Percentiles rank a stretch among this genome's conserved stretches.
These are phyloP conservation scores for Triplophysa dalaica DNA, from an alignment of 2,113 vertebrate species.

Conservation along the genomic window DNA sequence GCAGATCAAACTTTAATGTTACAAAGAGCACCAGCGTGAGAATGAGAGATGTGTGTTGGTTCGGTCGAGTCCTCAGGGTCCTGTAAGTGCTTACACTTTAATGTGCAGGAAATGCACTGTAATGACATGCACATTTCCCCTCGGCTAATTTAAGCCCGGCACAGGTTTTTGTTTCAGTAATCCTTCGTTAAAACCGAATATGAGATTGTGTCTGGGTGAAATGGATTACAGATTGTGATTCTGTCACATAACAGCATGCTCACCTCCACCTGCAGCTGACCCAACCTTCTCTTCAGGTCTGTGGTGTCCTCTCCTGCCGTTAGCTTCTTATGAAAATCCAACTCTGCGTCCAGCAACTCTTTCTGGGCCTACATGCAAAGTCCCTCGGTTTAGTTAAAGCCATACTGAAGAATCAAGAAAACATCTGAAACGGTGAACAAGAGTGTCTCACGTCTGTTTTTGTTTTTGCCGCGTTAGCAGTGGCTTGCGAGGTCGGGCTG, in stretches of 20 bases:
- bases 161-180: slow-evolving; percentile 38
- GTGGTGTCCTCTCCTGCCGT: slow-evolving; percentile 96
- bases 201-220: slow-evolving; percentile 26
- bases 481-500: slow-evolving; percentile 74
- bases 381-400: neutral
- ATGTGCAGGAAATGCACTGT: slow-evolving; percentile 62
- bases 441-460: slow-evolving; percentile 84
- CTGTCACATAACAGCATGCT: slow-evolving; percentile 21
- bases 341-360: slow-evolving; percentile 90
- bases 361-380: slow-evolving; percentile 84
- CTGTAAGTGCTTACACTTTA: slow-evolving; percentile 72
- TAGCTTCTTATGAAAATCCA: slow-evolving; percentile 93
- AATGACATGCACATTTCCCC: slow-evolving; percentile 68
- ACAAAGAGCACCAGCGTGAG: slow-evolving; percentile 60
- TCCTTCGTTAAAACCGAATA: neutral
- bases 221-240: neutral
- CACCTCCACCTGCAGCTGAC: slow-evolving; percentile 91
- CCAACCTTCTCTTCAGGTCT: slow-evolving; percentile 92
- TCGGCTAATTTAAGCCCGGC: slow-evolving; percentile 65
- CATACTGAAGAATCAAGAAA: neutral
- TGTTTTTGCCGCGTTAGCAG: slow-evolving; percentile 78
- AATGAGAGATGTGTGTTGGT: slow-evolving; percentile 60
- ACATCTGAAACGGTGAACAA: neutral
- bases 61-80: slow-evolving; percentile 66
- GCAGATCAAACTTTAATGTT: slow-evolving; percentile 71